A percentile compares a stretch with the other conserved stretches of the same genome.
Conservation (phyloP, 2,888 invertebrate species). For the Synanthedon myopaeformis region DNA sequence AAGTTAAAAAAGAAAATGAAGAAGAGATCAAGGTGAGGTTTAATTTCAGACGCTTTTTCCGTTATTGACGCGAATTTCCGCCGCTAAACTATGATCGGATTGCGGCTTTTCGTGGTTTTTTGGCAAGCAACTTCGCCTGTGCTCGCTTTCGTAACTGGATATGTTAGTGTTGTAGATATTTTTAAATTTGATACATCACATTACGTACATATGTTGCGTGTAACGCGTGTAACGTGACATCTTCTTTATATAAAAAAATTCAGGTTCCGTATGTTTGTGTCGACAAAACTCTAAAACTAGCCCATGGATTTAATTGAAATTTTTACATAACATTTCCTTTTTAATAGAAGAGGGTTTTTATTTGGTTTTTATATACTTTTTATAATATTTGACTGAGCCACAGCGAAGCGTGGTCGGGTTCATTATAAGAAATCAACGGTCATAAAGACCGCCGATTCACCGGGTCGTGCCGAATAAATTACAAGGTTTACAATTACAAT, state of each 20-base stretch:
- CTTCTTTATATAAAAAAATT: too few species aligned
- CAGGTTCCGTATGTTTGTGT: too few species aligned
- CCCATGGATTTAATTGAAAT: too few species aligned
- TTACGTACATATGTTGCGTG: slow-evolving; percentile 1
- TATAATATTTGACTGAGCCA: too few species aligned
- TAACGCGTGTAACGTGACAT: too few species aligned
- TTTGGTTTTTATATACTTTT: too few species aligned
- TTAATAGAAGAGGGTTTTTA: too few species aligned
- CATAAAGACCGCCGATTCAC: slow-evolving; percentile 19
- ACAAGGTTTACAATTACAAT: slow-evolving; percentile 58
- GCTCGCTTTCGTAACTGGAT: slow-evolving; percentile 49
- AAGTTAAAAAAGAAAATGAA: slow-evolving; percentile 78
- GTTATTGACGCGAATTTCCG: slow-evolving; percentile 48
- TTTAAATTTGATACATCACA: slow-evolving; percentile 59
- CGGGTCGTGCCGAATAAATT: slow-evolving; percentile 58
- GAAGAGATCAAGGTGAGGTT: slow-evolving; percentile 80
- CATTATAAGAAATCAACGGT: too few species aligned
- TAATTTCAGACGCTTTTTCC: slow-evolving; percentile 24
- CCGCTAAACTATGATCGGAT: slow-evolving; percentile 46
- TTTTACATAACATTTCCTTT: too few species aligned
- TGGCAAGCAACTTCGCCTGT: slow-evolving; percentile 58
- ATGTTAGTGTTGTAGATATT: slow-evolving; percentile 48
- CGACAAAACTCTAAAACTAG: too few species aligned
- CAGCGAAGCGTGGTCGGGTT: too few species aligned
- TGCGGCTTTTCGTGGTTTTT: slow-evolving; percentile 38